Conservation (phyloP, 2,797 vertebrate species). For the Galagoides demidoff region DNA sequence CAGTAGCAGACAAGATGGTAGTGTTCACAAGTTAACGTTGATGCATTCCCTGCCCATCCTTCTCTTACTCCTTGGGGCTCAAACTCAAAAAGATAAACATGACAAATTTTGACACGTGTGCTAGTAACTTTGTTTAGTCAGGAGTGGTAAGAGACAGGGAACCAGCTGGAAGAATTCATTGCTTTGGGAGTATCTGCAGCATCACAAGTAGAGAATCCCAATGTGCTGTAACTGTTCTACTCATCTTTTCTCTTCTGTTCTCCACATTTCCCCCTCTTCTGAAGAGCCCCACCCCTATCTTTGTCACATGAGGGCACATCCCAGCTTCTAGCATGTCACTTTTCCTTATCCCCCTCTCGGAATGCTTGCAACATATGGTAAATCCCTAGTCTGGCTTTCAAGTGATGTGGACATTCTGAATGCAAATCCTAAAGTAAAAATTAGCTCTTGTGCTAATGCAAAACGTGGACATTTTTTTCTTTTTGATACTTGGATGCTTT, state of each 20-base stretch:
- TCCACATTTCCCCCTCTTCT: background rate
- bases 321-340: background rate
- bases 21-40: too few relatives aligned
- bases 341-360: background rate
- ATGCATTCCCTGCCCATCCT: fast-evolving
- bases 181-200: background rate
- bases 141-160: background rate
- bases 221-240: background rate
- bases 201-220: background rate
- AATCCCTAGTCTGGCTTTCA: background rate
- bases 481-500: background rate
- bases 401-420: background rate
- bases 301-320: fast-evolving
- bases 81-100: background rate
- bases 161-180: background rate
- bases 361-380: background rate
- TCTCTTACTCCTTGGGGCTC: background rate
- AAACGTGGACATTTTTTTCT: too few relatives aligned
- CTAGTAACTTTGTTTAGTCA: background rate
- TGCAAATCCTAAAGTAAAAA: background rate
- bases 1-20: background rate
- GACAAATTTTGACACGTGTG: fast-evolving
- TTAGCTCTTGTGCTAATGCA: background rate
- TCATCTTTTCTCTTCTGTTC: background rate
- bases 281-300: background rate